Conservation (phyloP, 2,113 vertebrate species). For the Perccottus glenii region DNA sequence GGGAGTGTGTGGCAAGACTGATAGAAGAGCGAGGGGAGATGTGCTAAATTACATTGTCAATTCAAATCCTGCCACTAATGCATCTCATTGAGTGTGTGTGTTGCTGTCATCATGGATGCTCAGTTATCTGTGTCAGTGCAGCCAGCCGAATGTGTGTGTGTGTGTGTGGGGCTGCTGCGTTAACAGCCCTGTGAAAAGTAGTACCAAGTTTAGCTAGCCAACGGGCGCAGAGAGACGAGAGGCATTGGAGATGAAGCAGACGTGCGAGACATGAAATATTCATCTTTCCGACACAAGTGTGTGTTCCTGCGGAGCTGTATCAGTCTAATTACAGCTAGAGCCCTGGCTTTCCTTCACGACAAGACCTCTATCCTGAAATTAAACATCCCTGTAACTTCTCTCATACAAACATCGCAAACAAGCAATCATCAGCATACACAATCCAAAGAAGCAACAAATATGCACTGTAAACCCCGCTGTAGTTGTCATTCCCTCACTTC, state of each 20-base stretch:
- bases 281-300: conserved; percentile 67
- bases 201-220: conserved; percentile 79
- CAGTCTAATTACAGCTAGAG: conserved; percentile 66
- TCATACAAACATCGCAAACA: conserved; percentile 11
- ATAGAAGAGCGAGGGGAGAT: conserved; percentile 73
- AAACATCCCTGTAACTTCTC: conserved; percentile 53
- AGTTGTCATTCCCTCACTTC: conserved; percentile 62
- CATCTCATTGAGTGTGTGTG: conserved; percentile 89
- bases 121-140: conserved; percentile 91
- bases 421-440: conserved; percentile 46
- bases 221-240: conserved; percentile 72
- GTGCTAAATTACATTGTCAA: conserved; percentile 90
- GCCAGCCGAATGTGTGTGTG: conserved; percentile 71
- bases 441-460: conserved; percentile 38
- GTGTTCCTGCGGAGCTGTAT: conserved; percentile 65
- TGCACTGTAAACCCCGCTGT: conserved; percentile 58
- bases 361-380: conserved; percentile 62
- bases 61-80: conserved; percentile 90
- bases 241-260: conserved; percentile 63
- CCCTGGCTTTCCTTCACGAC: conserved; percentile 54
- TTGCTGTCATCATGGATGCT: conserved; percentile 74
- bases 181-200: conserved; percentile 82
- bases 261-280: conserved; percentile 83
- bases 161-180: conserved; percentile 74
- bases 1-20: conserved; percentile 40